These are phyloP conservation scores for Lutraria rhynchaena DNA, from an alignment of 1,140 invertebrate species.

Conservation along the genomic window DNA sequence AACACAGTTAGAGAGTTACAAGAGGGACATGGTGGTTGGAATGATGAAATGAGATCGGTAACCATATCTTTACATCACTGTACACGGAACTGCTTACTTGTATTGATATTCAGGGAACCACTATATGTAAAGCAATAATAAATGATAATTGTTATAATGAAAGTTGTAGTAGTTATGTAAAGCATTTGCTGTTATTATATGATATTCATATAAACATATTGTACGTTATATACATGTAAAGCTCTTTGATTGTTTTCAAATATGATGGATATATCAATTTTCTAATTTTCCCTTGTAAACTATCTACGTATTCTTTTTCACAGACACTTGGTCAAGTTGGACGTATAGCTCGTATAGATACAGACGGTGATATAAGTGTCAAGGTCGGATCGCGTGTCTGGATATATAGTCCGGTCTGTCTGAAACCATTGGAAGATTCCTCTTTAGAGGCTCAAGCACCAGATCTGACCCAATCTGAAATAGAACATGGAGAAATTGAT, in stretches of 20 bases:
- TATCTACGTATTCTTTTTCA: not conserved
- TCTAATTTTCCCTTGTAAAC: not conserved
- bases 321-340: conserved; percentile 69
- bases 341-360: conserved; percentile 65
- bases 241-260: too few relatives aligned
- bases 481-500: conserved; percentile 42
- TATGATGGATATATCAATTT: too few relatives aligned
- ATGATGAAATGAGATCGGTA: conserved; percentile 72
- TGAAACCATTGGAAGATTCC: conserved; percentile 54
- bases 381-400: conserved; percentile 65
- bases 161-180: too few relatives aligned
- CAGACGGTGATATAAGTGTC: conserved; percentile 71
- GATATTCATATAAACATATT: too few relatives aligned
- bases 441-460: conserved; percentile 34
- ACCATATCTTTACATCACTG: too few relatives aligned
- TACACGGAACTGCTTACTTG: too few relatives aligned
- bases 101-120: too few relatives aligned
- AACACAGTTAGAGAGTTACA: conserved; percentile 70
- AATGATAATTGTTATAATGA: too few relatives aligned
- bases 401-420: conserved; percentile 72
- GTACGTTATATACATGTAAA: too few relatives aligned
- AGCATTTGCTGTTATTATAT: too few relatives aligned
- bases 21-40: conserved; percentile 76
- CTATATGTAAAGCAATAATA: too few relatives aligned
- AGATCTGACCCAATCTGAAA: conserved; percentile 11